Base-by-base conservation (phyloP, 2,888 invertebrate genomes). In the Drosophila atripex region DNA sequence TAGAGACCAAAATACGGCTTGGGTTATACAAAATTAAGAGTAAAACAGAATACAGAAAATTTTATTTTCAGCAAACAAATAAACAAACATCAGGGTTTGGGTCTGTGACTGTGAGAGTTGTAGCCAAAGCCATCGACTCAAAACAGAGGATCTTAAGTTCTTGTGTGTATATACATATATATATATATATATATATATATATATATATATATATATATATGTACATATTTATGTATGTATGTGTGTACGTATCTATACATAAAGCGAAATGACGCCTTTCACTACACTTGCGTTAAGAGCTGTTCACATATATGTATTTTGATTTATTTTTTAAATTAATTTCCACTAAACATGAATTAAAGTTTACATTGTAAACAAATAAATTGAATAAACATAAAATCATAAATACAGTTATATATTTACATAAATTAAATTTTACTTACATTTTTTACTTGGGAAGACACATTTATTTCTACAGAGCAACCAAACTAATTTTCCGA, bases 31-130 rank as follows among this genome's bases (percentile, higher is more conserved):
- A 56, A 64, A 60, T 45, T 71, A 70, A 59, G 58, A 43, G 59
- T 61, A 64, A 45, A 65, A 69, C 64, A 70, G 69, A 76, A 80
- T 78, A 77, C 55, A 58, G 61, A 82, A 71, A 73, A 76, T 23
- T 45, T 63, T 78, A 70, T 76, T 78, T 76, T 70, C 54, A 70
- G 63, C 71, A 64, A 69, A 73, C 73, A 71, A 68, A 72, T 64
- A 70, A 70, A 71, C 54, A 70, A 68, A 69, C 50, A 46, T 35
- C 43, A 32, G 39, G 43, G 53, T 68, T 41, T 68, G 68, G 38
- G 45, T 51, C 12, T 53, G 18, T 39, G 28, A 46, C 45, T 45
- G 50, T 54, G 28, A 25, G 57, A 65, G 41, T 16, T 41, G 30
- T 50, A 41, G 57, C 41, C 50, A 35, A 35, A 35, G 30, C 50